Percentiles rank a stretch among this genome's conserved stretches.
Evolutionary conservation across 2,113 vertebrate genomes (phyloP).

Genomic region (Strix aluco): DNA sequence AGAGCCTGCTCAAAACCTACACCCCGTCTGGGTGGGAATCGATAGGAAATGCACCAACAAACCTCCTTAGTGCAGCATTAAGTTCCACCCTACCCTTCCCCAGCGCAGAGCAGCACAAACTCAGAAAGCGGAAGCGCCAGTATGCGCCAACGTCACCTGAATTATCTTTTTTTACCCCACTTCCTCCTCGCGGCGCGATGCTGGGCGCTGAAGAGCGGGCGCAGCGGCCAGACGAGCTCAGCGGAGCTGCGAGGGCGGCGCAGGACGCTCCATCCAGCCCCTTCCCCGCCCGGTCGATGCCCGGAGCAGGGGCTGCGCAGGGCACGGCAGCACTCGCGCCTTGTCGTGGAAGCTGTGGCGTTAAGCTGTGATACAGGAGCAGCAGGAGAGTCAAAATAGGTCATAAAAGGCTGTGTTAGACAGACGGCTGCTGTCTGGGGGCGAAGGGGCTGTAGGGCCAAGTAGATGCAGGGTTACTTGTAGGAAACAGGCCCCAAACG

Average conservation of each 20-base stretch:
- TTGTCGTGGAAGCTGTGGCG: neutral
- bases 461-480: neutral
- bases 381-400: neutral
- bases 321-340: rapidly evolving
- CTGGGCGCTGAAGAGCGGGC: neutral
- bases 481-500: rapidly evolving
- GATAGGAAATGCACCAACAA: neutral
- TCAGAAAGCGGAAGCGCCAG: neutral
- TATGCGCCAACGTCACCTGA: neutral
- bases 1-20: neutral
- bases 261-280: neutral
- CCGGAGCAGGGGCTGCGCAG: neutral
- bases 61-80: too few species aligned
- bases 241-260: neutral
- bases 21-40: too few species aligned
- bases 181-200: neutral
- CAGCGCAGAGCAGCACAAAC: rapidly evolving
- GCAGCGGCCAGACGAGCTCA: neutral
- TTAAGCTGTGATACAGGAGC: neutral
- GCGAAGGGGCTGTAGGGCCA: neutral
- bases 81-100: neutral
- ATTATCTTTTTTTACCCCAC: neutral
- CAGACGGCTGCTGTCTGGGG: neutral
- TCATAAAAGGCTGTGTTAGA: too few species aligned
- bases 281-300: neutral